Evolutionary conservation across 2,113 vertebrate species (phyloP).

Genomic region (Chiloscyllium plagiosum): DNA sequence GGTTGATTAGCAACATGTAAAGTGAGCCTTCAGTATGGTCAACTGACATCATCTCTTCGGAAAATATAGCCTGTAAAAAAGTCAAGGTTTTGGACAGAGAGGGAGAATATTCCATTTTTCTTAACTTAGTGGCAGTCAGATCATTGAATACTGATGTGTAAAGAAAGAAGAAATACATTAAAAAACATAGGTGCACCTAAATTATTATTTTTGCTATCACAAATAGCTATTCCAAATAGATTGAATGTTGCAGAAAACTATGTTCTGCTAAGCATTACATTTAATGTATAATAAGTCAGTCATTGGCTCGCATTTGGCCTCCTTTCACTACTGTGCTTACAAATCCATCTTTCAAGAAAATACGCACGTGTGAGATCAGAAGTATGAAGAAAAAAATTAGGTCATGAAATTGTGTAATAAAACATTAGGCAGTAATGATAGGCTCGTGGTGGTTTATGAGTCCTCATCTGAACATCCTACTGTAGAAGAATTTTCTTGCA

Average conservation of each 20-base stretch:
- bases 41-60: background rate
- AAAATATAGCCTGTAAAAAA: background rate
- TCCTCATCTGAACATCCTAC: background rate
- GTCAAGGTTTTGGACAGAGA: background rate
- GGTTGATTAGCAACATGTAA: background rate
- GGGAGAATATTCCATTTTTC: background rate
- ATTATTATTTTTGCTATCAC: background rate
- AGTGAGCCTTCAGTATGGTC: background rate
- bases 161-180: background rate
- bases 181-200: background rate
- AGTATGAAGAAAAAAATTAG: background rate
- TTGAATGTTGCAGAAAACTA: background rate
- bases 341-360: background rate
- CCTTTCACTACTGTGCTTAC: background rate
- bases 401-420: background rate
- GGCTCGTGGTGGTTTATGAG: background rate
- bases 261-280: background rate
- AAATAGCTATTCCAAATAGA: background rate
- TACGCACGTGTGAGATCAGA: background rate
- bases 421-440: background rate
- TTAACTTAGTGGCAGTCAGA: background rate
- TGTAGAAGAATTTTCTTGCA: background rate
- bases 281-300: background rate
- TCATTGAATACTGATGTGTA: background rate
- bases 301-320: background rate